Conservation (phyloP, 2,888 invertebrate genomes). For the Galerucella nymphaeae region DNA sequence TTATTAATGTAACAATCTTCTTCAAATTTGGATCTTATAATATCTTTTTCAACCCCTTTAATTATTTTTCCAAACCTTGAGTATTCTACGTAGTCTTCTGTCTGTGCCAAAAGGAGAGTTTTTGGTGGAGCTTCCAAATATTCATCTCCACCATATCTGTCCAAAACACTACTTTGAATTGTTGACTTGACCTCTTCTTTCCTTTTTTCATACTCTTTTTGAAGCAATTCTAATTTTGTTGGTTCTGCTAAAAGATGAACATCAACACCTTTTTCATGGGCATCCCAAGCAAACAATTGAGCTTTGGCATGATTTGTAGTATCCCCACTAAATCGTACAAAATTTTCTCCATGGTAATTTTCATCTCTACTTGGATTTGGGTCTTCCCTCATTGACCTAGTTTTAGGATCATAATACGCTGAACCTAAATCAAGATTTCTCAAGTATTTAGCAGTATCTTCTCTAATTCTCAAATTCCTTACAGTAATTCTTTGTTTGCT, state of each 20-base stretch:
- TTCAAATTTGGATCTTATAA: constrained; percentile 89
- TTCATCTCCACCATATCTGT: constrained; percentile 95
- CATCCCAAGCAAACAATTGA: constrained; percentile 98
- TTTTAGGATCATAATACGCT: constrained; percentile 99
- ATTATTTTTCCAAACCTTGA: constrained; percentile 90
- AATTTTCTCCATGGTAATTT: constrained; percentile 93
- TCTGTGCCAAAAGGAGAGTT: constrained; percentile 91
- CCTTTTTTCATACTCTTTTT: constrained; percentile 89
- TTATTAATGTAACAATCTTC: constrained; percentile 94
- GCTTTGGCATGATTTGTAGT: constrained; percentile 90
- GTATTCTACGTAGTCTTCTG: constrained; percentile 96
- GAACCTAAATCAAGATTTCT: constrained; percentile 96
- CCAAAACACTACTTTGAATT: constrained; percentile 85
- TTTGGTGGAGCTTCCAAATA: constrained; percentile 89
- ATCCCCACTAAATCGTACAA: constrained; percentile 94
- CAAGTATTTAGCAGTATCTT: constrained; percentile 99
- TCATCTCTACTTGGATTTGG: constrained; percentile 61
- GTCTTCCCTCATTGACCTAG: constrained; percentile 94
- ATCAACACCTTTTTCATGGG: constrained; percentile 91
- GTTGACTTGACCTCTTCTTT: constrained; percentile 90
- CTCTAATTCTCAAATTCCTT: constrained; percentile 95
- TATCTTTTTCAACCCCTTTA: constrained; percentile 88
- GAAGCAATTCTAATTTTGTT: constrained; percentile 92
- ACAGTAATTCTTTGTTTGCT: constrained; percentile 99
- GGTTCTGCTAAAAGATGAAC: constrained; percentile 97